phyloP scores from a whole-genome alignment of 2,888 invertebrate genomes.

The Nomada lathburiana region DNA sequence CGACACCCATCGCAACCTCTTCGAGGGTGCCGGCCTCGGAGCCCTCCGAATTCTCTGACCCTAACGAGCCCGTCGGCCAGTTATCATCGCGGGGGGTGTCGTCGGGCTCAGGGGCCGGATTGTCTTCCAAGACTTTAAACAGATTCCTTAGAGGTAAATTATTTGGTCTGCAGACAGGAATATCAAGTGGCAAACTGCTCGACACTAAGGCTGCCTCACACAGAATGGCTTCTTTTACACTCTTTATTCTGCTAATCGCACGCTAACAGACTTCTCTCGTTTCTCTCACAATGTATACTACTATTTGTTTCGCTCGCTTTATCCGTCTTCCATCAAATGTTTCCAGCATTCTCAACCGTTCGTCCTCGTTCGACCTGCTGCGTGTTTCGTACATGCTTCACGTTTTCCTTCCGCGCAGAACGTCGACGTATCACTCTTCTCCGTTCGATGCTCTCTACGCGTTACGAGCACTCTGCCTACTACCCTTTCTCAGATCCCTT shows the following conservation, averaged over 20 bases:
- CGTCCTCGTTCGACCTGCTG: neutral
- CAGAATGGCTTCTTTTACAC: slow-evolving; percentile 72
- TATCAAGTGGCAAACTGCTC: slow-evolving; percentile 61
- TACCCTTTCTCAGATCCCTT: too few relatives aligned
- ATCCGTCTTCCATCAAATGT: neutral
- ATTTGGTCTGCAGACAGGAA: slow-evolving; percentile 52
- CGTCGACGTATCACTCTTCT: neutral
- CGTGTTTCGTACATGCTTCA: neutral
- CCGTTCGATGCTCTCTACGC: too few relatives aligned
- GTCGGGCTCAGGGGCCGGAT: slow-evolving; percentile 75
- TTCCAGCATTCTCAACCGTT: neutral
- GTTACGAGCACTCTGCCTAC: neutral
- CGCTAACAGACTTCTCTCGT: slow-evolving; percentile 12
- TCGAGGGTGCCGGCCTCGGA: slow-evolving; percentile 54
- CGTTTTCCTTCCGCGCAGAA: too few relatives aligned
- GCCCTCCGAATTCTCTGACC: slow-evolving; percentile 42
- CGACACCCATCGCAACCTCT: slow-evolving; percentile 54
- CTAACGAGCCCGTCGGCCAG: slow-evolving; percentile 35
- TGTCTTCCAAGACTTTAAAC: slow-evolving; percentile 82
- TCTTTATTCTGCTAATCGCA: slow-evolving; percentile 35
- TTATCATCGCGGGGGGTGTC: slow-evolving; percentile 35
- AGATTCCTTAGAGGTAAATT: slow-evolving; percentile 83
- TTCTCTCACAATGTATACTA: neutral
- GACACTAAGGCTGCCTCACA: slow-evolving; percentile 67
- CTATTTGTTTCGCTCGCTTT: neutral